Base-by-base conservation (phyloP, 2,113 vertebrate genomes). In the Podarcis muralis region DNA sequence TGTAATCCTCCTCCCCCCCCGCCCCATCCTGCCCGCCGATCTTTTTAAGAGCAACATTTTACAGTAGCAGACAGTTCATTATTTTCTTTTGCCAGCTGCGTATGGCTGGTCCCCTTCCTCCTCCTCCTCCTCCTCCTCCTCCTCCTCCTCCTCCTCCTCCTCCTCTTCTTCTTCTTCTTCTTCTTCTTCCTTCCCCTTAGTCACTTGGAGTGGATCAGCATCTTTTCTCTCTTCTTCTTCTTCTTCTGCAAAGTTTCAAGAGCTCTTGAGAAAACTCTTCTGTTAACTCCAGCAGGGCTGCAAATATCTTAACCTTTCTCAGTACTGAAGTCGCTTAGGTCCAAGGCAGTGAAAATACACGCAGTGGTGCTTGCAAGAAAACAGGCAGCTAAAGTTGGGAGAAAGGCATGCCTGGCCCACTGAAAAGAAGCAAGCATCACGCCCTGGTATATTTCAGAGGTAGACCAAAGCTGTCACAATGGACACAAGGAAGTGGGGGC, bases 41-140 rank as follows among this genome's bases (percentile, higher is more conserved):
- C 65, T 80, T 83, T 65, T n/a, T 43, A 83, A 32, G 86, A 90
- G 87, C 65, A 72, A 80, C 76, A 27, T 81, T 16, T 91, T 20
- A 22, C 59, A 20, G 12, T 30, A 32, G 2, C 0, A 1, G 79
- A 84, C 69, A 22, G 76, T 78, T 83, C 92, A 92, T 91, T 84
- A 79, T 76, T 79, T 90, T 59, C 71, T 72, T 75, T 82, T 16
- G 16, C 48, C 30, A 0, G 30, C 68, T n/a, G 35, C 27, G 22
- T 32, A 13, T 5, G 11, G 1, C 83, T 5, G 27, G 18, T 3
- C 72, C 11, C 69, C n/a, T 40, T 37, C 62, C 15, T 35, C 13
- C 48, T 92, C 57, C 79, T 27, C 3, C 30, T 27, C 22, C 16
- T 62, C 43, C 2, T 13, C 71, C 0, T 72, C 57, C 9, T 68